Percentiles rank a stretch among this genome's conserved stretches.
Conservation (phyloP, 2,888 invertebrate genomes). For the Cheilosia scutellata region DNA sequence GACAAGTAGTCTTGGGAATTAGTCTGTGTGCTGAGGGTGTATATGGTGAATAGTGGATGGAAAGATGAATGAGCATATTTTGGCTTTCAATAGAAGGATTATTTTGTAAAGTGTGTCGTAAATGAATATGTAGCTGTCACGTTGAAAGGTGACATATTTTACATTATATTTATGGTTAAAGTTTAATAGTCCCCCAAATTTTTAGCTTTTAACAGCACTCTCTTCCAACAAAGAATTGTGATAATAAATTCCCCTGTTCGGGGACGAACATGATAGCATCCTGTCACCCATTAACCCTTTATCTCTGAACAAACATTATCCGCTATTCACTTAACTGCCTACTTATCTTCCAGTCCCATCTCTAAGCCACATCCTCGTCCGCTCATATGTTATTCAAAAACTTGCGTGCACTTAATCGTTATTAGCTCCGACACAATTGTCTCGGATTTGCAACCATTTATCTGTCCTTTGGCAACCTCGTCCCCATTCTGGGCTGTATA, state of each 20-base stretch:
- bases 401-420: constrained; percentile 74
- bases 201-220: not conserved
- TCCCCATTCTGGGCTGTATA: constrained; percentile 63
- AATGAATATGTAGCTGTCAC: too few species aligned
- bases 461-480: constrained; percentile 26
- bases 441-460: constrained; percentile 45
- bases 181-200: not conserved
- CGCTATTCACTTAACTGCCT: constrained; percentile 59
- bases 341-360: constrained; percentile 19
- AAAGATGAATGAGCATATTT: constrained; percentile 9
- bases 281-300: constrained; percentile 62
- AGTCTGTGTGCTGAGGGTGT: constrained; percentile 1
- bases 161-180: not conserved
- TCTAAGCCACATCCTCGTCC: not conserved
- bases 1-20: constrained; percentile 48
- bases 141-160: not conserved
- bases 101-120: not conserved
- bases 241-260: constrained; percentile 12
- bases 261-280: constrained; percentile 1
- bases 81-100: not conserved
- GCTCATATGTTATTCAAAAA: constrained; percentile 46
- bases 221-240: not conserved
- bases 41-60: constrained; percentile 11
- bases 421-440: constrained; percentile 72
- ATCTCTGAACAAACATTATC: constrained; percentile 57